Evolutionary conservation across 1,140 invertebrate species (phyloP).

Genomic region (Apis mellifera): DNA sequence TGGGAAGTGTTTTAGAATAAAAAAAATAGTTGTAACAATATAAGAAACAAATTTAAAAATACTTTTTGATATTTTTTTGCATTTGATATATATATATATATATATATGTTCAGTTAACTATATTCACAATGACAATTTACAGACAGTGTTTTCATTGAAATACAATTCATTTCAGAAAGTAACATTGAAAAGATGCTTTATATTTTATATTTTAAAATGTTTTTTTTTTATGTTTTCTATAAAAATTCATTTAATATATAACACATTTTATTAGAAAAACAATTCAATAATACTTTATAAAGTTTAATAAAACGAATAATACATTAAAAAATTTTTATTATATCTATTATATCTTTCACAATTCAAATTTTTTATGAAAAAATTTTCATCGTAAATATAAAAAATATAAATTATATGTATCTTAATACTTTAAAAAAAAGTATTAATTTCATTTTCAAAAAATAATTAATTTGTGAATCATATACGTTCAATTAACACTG

Average conservation of each 20-base stretch:
- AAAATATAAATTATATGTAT: too few relatives aligned
- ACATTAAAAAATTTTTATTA: neutral
- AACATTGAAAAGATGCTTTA: neutral
- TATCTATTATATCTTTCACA: too few relatives aligned
- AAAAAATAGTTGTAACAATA: neutral
- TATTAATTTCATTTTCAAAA: neutral
- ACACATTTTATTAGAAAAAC: neutral
- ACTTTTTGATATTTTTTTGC: neutral
- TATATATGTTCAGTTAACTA: neutral
- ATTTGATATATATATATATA: neutral
- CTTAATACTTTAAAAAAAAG: neutral
- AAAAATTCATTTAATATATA: neutral
- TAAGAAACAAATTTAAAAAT: neutral
- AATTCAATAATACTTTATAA: neutral
- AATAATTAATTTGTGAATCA: neutral
- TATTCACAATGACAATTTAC: neutral
- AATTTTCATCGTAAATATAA: too few relatives aligned
- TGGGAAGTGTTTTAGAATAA: neutral
- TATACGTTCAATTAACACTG: neutral
- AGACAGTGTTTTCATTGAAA: neutral
- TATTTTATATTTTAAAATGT: neutral
- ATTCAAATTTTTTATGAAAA: neutral
- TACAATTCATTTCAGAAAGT: neutral
- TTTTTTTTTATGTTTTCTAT: neutral
- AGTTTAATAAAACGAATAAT: neutral